Conservation (phyloP, 2,888 invertebrate genomes). For the Phasia obesa region DNA sequence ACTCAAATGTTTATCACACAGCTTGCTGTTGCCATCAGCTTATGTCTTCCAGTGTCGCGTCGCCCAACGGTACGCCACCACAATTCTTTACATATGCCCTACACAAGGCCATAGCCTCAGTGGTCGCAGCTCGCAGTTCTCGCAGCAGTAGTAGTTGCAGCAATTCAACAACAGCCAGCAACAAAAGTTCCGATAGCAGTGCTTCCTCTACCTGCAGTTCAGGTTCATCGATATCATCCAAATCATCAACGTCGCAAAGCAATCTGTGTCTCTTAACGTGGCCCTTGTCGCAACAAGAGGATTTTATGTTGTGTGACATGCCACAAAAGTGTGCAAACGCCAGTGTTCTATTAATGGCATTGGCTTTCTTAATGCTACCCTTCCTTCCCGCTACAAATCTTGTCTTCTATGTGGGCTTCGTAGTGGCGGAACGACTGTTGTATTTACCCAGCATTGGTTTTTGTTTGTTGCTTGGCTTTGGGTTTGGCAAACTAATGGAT, state of each 20-base stretch:
- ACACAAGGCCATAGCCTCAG: conserved; percentile 73
- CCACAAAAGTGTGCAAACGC: conserved; percentile 71
- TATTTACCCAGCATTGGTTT: conserved; percentile 98
- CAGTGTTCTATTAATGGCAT: conserved; percentile 84
- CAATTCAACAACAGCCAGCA: conserved; percentile 82
- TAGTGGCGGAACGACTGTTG: conserved; percentile 97
- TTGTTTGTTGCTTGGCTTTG: conserved; percentile 93
- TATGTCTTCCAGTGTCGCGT: conserved; percentile 74
- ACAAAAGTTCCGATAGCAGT: conserved; percentile 82
- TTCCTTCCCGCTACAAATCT: conserved; percentile 98
- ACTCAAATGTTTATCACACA: conserved; percentile 63
- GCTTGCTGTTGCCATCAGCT: conserved; percentile 75
- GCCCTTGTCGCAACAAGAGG: conserved; percentile 43
- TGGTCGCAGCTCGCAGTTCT: conserved; percentile 77
- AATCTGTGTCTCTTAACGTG: conserved; percentile 45
- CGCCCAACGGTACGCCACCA: conserved; percentile 71
- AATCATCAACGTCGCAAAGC: conserved; percentile 57
- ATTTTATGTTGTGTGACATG: conserved; percentile 60
- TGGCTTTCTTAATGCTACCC: conserved; percentile 92
- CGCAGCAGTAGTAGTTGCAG: conserved; percentile 82
- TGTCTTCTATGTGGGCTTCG: conserved; percentile 99
- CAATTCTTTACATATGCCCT: conserved; percentile 74
- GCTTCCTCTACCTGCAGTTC: conserved; percentile 73
- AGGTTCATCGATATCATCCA: conserved; percentile 75
- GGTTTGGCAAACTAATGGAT: conserved; percentile 84